Base-by-base conservation (phyloP, 2,113 vertebrate species). In the Brienomyrus brachyistius region DNA sequence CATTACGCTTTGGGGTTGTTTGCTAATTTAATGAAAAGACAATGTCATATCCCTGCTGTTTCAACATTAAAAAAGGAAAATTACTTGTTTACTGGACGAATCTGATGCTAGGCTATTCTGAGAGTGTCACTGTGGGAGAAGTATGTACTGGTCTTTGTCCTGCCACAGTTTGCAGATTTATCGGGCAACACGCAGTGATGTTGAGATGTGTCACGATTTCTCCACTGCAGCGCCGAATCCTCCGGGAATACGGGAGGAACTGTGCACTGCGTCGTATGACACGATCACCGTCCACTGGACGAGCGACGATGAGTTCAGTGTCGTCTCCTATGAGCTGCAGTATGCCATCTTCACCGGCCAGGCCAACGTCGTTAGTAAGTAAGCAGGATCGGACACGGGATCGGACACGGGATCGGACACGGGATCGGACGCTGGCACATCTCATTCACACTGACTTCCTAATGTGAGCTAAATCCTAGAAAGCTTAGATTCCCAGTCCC, bases 281-380 rank as follows among this genome's bases (percentile, higher is more conserved):
- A 99, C 98, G 1, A 99, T 99, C 92, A 99, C 98, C 0, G 98
- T 98, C 82, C 98, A 99, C 93, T 99, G 98, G 98, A 98, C 97
- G 0, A 97, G 98, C 0, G 98, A 99, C 45, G 98, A 99, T 77
- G 98, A 99, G 92, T 99, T 99, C 94, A 97, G 97, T 1, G 97
- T 99, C 50, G 97, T 98, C 50, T 99, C 98, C 1, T 99, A 99
- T 0, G 98, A 99, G 93, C 96, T 99, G 23, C 98, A 99, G 92
- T 99, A 99, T 87, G 97, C 98, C 91, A 99, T 99, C 93, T 99
- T 97, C 95, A 99, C 98, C 3, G 98, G 97, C 91, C 98, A 99
- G 92, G 96, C 97, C 91, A 99, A 99, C 1, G 96, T 99, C 90
- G 95, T 99, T 94, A 99, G 98, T 99, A 95, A 99, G 98, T 99